Conservation (phyloP, 2,888 invertebrate species). For the Octonoba sinensis region DNA sequence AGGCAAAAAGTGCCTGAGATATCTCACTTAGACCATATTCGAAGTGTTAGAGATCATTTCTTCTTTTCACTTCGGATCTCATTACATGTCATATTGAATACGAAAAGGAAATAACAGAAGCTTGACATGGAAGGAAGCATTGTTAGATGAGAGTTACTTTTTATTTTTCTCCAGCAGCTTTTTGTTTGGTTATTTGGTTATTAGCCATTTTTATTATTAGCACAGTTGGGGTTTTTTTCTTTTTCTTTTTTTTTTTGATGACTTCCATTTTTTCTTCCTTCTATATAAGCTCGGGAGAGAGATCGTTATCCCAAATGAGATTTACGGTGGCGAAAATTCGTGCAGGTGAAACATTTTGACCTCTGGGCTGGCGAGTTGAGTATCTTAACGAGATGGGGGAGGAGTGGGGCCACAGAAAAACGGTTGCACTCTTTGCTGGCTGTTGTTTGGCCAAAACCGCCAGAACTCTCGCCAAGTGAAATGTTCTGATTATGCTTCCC, state of each 20-base stretch:
- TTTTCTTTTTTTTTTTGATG: background rate
- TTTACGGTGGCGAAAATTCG: slow-evolving; percentile 32
- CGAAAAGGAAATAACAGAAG: no score
- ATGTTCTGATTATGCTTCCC: background rate
- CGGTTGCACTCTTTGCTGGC: background rate
- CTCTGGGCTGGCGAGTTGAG: slow-evolving; percentile 15
- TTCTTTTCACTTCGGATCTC: no score
- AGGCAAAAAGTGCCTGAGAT: no score
- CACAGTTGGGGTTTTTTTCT: no score
- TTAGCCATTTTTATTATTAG: slow-evolving; percentile 26
- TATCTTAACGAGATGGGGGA: background rate
- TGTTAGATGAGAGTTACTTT: no score
- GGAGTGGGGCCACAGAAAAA: background rate
- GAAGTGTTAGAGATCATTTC: no score
- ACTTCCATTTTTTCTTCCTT: no score
- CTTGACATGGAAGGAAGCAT: no score
- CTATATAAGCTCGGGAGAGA: background rate
- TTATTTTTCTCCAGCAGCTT: no score
- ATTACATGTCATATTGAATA: no score
- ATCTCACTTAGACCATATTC: no score
- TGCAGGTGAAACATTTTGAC: slow-evolving; percentile 46
- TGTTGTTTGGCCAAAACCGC: background rate
- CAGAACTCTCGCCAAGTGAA: no score
- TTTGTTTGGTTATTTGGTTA: slow-evolving; percentile 26
- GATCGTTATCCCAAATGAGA: slow-evolving; percentile 38